Evolutionary conservation across 2,797 vertebrate species (phyloP), one percentile per base, ranked within the genome.

Genomic region (Darevskia mixta): DNA sequence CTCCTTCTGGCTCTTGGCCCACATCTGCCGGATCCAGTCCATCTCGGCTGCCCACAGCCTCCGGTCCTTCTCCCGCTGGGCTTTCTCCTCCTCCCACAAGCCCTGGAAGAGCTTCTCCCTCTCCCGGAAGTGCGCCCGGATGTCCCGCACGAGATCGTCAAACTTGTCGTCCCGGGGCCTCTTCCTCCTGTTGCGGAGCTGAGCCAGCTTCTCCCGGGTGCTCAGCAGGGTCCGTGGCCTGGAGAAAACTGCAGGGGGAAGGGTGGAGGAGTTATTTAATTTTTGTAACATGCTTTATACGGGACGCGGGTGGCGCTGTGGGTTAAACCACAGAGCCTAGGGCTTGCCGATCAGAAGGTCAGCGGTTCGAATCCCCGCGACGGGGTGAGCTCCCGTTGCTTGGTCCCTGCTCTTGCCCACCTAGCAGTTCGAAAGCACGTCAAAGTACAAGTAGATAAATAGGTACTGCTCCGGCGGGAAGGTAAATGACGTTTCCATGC

Each of bases 21-120:
- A 86, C 69, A 82, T 73, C 35, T 77, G 78, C 18, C 79, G 78
- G 35, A 89, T 79, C 83, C 88, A 86, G 5, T 67, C 71, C 71
- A 85, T 86, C 32, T 89, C 83, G 1, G 88, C 78, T 2, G 35
- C 11, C 88, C 88, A 89, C 20, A 83, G 45, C 41, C 61, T 49
- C 82, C 86, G 20, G 69, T 87, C 89, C 38, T 87, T 87, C 77
- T 85, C 86, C 25, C 82, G 82, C 27, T 87, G 82, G 58, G 71
- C 86, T 64, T 87, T 85, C 78, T 87, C 86, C 25, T 87, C 85
- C 61, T 87, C 86, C 86, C 82, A 84, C 11, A 80, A 55, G 27
- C 86, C 58, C 61, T 87, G 82, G 71, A 80, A 87, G 11, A 87
- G 29, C 23, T 84, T 85, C 35, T 87, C 89, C 41, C 89, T 76